Conservation (phyloP, 2,888 invertebrate genomes). For the Leptinotarsa tumamoca region DNA sequence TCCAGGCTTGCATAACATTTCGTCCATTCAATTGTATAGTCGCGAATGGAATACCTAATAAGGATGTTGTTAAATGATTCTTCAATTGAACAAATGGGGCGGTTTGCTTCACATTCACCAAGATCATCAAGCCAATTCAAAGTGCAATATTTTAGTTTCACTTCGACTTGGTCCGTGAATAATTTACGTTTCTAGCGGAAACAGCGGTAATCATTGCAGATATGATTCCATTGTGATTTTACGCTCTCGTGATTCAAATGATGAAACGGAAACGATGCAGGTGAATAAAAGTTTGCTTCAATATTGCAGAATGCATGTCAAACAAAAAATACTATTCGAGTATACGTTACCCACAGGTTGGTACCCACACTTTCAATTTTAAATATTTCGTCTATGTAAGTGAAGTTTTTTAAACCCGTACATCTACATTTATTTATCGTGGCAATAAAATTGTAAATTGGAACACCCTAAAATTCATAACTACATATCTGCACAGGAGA, state of each 20-base stretch:
- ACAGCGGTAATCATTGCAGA: background rate
- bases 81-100: constrained; percentile 40
- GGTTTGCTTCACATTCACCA: constrained; percentile 25
- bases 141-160: background rate
- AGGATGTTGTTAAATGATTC: constrained; percentile 36
- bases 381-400: too few relatives aligned
- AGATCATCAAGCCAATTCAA: constrained; percentile 15
- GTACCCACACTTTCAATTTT: too few relatives aligned
- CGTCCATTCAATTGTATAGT: constrained; percentile 23
- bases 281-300: background rate
- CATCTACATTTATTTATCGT: too few relatives aligned
- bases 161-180: background rate
- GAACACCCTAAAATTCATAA: too few relatives aligned
- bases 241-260: background rate
- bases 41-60: constrained; percentile 34
- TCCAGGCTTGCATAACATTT: constrained; percentile 21
- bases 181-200: background rate
- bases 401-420: too few relatives aligned
- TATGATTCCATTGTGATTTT: background rate
- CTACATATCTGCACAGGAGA: too few relatives aligned
- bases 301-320: too few relatives aligned
- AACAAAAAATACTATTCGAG: too few relatives aligned
- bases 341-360: too few relatives aligned
- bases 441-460: too few relatives aligned
- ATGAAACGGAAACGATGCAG: background rate